phyloP scores from a whole-genome alignment of 2,113 vertebrate genomes.

The Ptyas mucosa region DNA sequence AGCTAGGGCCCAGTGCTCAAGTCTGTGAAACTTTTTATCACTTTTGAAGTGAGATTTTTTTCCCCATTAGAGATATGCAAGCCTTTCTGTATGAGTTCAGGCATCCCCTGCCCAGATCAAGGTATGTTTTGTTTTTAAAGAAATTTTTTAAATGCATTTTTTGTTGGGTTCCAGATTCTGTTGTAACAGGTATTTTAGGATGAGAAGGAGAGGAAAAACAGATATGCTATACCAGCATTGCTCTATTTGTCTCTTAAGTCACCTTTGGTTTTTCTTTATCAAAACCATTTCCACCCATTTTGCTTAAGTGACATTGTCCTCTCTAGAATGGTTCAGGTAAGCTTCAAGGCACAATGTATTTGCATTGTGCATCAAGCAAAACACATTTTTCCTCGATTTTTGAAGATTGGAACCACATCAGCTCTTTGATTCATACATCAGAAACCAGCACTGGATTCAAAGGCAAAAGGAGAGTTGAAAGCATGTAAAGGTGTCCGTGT shows the following conservation, averaged over 20 bases:
- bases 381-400: neutral
- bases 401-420: neutral
- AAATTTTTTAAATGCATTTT: neutral
- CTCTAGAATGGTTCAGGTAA: neutral
- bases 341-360: neutral
- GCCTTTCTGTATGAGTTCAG: neutral
- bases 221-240: neutral
- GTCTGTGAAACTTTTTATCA: neutral
- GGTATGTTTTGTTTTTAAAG: neutral
- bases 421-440: neutral
- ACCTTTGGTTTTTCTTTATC: neutral
- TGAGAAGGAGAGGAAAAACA: neutral
- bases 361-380: neutral
- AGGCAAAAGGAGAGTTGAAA: neutral
- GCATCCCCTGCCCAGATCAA: neutral
- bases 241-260: neutral
- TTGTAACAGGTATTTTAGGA: neutral
- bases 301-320: neutral
- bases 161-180: neutral
- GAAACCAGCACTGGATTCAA: neutral
- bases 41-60: neutral
- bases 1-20: neutral
- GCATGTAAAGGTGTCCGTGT: neutral
- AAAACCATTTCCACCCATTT: neutral
- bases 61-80: neutral